Base-by-base conservation (phyloP, 2,888 invertebrate genomes). In the Phyto melanocephala region DNA sequence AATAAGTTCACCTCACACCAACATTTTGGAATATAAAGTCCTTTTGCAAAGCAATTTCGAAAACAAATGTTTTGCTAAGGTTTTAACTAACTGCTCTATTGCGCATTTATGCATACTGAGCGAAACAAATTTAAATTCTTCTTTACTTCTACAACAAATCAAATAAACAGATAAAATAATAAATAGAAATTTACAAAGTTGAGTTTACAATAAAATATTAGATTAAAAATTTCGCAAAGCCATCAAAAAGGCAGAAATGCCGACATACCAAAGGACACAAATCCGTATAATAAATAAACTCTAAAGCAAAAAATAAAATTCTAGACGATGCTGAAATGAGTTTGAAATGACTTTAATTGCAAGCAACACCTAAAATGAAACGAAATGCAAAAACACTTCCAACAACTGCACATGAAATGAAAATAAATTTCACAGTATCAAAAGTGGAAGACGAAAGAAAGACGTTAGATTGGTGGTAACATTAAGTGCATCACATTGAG, bases 301-400 rank as follows among this genome's bases (percentile, higher is more conserved):
- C 24, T 40, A 22, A 42, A 35, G 33, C 45, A 72, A 35, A 54
- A 62, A 42, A 70, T 62, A 8, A 70, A 58, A 52, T 11, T 28
- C 40, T 28, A 24, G 24, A 60, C 6, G 13, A 11, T 17, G 11
- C 20, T n/a, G 56, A 24, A 56, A 28, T 28, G 45, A 65, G 13
- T 62, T 37, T 63, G 37, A 63, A 67, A 77, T 60, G 63, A 74
- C 68, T 81, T 81, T 81, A 78, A 78, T 74, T 78, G 78, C 81
- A 78, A 56, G 33, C 60, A 74, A 50, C 80, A 76, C 50, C 71
- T 56, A n/a, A 75, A 75, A 50, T 3, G n/a, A 24, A 22, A 37
- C 13, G 8, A 40, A 28, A n/a, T 45, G 13, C 62, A 33, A 37
- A 17, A 67, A 60, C 50, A 17, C 5, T n/a, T 37, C 50, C 5